phyloP scores from a whole-genome alignment of 2,113 vertebrate species.

The Muscicapa adusta region DNA sequence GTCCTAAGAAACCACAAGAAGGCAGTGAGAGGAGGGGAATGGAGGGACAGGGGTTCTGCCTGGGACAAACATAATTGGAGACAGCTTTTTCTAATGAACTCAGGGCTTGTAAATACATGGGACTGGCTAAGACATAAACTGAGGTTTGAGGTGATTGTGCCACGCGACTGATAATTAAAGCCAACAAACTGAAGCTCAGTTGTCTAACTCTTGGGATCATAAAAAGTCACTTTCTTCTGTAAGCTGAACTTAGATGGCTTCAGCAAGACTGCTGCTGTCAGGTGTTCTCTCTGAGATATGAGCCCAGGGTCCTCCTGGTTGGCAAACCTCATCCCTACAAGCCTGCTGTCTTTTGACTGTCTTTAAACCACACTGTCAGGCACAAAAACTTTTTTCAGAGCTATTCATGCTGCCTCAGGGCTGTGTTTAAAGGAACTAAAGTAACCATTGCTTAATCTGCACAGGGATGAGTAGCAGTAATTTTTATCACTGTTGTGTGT shows the following conservation, averaged over 20 bases:
- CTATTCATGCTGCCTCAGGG: background rate
- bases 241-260: background rate
- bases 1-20: background rate
- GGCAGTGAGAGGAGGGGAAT: background rate
- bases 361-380: background rate
- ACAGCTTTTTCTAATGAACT: background rate
- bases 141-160: background rate
- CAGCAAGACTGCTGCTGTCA: background rate
- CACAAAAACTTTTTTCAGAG: background rate
- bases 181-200: background rate
- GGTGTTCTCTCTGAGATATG: fast-evolving
- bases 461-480: background rate
- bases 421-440: background rate
- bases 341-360: background rate
- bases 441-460: background rate
- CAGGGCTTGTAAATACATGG: background rate
- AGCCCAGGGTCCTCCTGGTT: fast-evolving
- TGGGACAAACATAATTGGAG: background rate
- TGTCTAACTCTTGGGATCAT: background rate
- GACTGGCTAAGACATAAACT: background rate
- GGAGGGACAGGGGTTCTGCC: background rate
- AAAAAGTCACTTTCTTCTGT: background rate
- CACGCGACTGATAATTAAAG: background rate
- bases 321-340: background rate
- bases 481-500: background rate